Evolutionary conservation across 2,888 invertebrate species (phyloP).

Genomic region (Germaria angustata): DNA sequence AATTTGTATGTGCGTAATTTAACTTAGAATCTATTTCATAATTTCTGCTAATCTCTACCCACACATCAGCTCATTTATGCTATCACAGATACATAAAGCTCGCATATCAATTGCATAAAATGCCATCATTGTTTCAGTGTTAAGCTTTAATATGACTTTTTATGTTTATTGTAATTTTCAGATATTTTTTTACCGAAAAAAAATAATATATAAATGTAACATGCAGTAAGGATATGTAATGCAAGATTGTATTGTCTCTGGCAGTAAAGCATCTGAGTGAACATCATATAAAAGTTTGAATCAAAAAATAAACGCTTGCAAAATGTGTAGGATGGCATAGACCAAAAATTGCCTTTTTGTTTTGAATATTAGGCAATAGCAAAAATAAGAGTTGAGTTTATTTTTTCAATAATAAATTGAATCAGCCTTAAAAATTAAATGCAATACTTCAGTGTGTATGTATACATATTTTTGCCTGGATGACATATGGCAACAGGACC

Average conservation of each 20-base stretch:
- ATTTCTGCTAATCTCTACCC: neutral
- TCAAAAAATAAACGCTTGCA: neutral
- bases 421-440: too few species aligned
- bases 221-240: neutral
- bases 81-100: neutral
- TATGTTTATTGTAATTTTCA: constrained; percentile 52
- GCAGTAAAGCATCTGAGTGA: constrained; percentile 5
- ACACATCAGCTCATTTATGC: neutral
- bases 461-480: too few species aligned
- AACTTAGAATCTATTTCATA: neutral
- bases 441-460: too few species aligned
- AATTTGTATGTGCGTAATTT: too few species aligned
- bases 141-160: constrained; percentile 53
- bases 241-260: constrained; percentile 18
- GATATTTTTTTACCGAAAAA: neutral
- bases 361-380: too few species aligned
- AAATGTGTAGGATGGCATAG: neutral
- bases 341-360: too few species aligned
- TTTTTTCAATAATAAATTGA: too few species aligned
- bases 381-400: too few species aligned
- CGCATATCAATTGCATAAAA: constrained; percentile 34
- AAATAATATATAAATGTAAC: neutral
- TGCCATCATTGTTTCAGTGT: constrained; percentile 51
- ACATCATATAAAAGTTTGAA: neutral
- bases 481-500: too few species aligned